phyloP scores from a whole-genome alignment of 2,113 vertebrate genomes.

The Acrocephalus kingi region DNA sequence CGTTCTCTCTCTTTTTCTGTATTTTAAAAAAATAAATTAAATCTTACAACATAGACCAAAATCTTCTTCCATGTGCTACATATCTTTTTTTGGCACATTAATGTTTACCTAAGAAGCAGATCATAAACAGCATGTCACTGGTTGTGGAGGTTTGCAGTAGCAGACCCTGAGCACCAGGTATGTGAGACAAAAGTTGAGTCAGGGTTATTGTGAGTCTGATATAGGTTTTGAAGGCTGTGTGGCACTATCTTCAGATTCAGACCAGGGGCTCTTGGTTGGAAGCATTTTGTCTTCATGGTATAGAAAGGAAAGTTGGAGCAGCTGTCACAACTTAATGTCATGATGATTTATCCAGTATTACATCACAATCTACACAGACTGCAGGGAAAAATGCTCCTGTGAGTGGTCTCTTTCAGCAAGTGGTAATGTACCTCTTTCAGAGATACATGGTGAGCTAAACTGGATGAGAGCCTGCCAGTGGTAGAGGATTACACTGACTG shows the following conservation, averaged over 20 bases:
- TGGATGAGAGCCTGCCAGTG: not conserved
- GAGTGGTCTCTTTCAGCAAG: not conserved
- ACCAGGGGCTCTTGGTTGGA: not conserved
- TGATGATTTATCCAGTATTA: not conserved
- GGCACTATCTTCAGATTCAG: not conserved
- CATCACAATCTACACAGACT: not conserved
- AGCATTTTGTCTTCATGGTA: not conserved
- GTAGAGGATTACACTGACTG: not conserved
- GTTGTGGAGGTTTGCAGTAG: not conserved
- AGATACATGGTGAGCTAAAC: not conserved
- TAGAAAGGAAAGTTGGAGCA: not conserved
- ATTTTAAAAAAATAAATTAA: not conserved
- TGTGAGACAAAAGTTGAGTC: not conserved
- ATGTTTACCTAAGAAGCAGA: not conserved
- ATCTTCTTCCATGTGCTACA: accelerated
- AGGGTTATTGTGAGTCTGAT: not conserved
- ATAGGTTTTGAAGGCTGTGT: not conserved
- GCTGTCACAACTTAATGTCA: not conserved
- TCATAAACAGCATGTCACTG: not conserved
- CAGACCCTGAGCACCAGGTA: not conserved
- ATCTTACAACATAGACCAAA: not conserved
- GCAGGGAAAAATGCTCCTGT: not conserved
- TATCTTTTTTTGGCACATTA: not conserved
- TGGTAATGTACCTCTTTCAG: not conserved
- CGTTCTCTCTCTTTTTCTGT: not conserved